Conservation (phyloP, 2,888 invertebrate genomes). For the Euproctis similis region DNA sequence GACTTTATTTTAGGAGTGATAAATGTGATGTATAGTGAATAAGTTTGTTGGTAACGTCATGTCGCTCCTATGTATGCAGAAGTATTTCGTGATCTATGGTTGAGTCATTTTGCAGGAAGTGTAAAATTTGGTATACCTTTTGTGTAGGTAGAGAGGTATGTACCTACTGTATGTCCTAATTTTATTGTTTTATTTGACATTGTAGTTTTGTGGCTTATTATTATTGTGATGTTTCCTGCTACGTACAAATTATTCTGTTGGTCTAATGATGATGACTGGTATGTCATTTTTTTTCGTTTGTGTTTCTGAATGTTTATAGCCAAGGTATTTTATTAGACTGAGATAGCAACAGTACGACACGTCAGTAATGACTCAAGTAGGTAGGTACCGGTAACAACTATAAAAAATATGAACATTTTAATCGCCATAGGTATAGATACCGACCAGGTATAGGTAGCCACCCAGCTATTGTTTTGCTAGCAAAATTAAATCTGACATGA, state of each 20-base stretch:
- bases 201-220: constrained; percentile 28
- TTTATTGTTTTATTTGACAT: constrained; percentile 34
- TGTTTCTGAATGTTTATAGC: constrained; percentile 10
- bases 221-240: constrained; percentile 26
- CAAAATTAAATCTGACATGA: too few relatives aligned
- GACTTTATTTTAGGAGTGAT: constrained; percentile 20
- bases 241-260: constrained; percentile 7
- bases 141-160: too few relatives aligned
- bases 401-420: too few relatives aligned
- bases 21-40: constrained; percentile 4
- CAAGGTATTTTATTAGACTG: neutral
- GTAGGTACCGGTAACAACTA: too few relatives aligned
- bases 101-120: constrained; percentile 45
- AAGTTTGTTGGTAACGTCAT: constrained; percentile 25
- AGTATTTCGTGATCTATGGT: constrained; percentile 52
- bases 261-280: constrained; percentile 16
- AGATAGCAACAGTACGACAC: too few relatives aligned
- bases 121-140: constrained; percentile 33
- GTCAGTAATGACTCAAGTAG: too few relatives aligned
- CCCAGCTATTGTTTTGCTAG: too few relatives aligned
- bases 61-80: constrained; percentile 37
- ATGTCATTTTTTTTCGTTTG: constrained; percentile 17
- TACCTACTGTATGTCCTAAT: constrained; percentile 33
- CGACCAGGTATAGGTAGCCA: too few relatives aligned
- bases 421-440: too few relatives aligned